Percentiles rank a stretch among this genome's conserved stretches.
Evolutionary conservation across 92 coral and sea anemone genomes (phyloP).

Genomic region (Anthopleura xanthogrammica): DNA sequence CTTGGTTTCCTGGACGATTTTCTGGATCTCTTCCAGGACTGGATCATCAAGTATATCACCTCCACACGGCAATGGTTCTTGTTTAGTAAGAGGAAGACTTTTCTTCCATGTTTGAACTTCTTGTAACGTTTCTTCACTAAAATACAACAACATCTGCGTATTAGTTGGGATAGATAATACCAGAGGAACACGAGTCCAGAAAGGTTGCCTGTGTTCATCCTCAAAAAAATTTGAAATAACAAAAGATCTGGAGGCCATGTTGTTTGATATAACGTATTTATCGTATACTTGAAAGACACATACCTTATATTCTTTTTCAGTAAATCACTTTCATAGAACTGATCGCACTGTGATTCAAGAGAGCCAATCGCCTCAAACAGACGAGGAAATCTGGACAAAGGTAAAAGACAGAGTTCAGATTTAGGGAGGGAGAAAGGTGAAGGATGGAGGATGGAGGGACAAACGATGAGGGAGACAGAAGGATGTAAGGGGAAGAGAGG

Average conservation of each 20-base stretch:
- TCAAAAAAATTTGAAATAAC: too few species aligned
- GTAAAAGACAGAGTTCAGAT: background rate
- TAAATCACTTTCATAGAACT: conserved; percentile 60
- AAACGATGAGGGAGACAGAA: background rate
- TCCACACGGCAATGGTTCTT: conserved; percentile 84
- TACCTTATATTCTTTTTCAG: conserved; percentile 32
- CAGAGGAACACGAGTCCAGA: background rate
- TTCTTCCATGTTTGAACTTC: conserved; percentile 87
- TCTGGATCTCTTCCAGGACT: conserved; percentile 71
- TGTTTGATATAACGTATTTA: background rate
- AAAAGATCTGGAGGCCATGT: background rate
- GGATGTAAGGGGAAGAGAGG: background rate
- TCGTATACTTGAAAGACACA: conserved; percentile 7
- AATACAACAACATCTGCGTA: background rate
- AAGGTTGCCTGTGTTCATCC: too few species aligned
- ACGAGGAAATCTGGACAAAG: conserved; percentile 72
- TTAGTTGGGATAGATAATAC: background rate
- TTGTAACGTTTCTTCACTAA: conserved; percentile 42
- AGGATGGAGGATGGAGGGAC: background rate
- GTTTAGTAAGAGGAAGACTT: conserved; percentile 68
- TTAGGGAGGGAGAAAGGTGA: background rate
- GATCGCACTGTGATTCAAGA: conserved; percentile 42
- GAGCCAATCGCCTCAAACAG: conserved; percentile 72
- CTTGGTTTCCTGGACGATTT: conserved; percentile 59
- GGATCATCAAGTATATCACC: conserved; percentile 88